phyloP scores from a whole-genome alignment of 2,797 vertebrate genomes.

The Gobio occitaniae region DNA sequence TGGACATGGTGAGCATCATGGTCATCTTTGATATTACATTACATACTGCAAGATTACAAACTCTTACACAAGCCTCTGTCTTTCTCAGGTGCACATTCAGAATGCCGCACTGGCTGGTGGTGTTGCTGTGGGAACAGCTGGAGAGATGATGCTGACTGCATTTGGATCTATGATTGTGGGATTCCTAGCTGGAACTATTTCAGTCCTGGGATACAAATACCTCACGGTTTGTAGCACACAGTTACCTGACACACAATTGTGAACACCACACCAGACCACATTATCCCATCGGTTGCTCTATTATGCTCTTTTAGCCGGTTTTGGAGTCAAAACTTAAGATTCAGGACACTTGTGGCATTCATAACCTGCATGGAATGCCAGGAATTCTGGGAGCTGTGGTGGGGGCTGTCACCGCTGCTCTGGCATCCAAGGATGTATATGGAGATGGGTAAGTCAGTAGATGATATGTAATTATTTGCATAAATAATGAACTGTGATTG shows the following conservation, averaged over 20 bases:
- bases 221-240: conserved; percentile 75
- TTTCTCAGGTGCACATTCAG: conserved; percentile 88
- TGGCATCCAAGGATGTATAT: conserved; percentile 78
- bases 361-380: conserved; percentile 90
- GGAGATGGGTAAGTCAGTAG: conserved; percentile 81
- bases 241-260: not conserved
- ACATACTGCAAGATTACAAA: not conserved
- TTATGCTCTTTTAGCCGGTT: conserved; percentile 77
- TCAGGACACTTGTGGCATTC: conserved; percentile 88
- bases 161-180: conserved; percentile 89
- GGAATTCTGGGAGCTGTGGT: conserved; percentile 86
- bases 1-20: conserved; percentile 83
- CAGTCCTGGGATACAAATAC: conserved; percentile 87
- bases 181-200: conserved; percentile 86
- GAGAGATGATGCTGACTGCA: conserved; percentile 93
- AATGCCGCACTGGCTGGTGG: conserved; percentile 88
- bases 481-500: not conserved
- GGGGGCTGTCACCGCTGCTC: conserved; percentile 77
- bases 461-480: not conserved
- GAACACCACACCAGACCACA: not conserved
- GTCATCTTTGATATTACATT: not conserved
- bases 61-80: not conserved
- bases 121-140: conserved; percentile 88
- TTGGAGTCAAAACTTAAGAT: conserved; percentile 83
- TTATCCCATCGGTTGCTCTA: not conserved